Conservation (phyloP, 2,888 invertebrate genomes). For the Branchellion lobata region DNA sequence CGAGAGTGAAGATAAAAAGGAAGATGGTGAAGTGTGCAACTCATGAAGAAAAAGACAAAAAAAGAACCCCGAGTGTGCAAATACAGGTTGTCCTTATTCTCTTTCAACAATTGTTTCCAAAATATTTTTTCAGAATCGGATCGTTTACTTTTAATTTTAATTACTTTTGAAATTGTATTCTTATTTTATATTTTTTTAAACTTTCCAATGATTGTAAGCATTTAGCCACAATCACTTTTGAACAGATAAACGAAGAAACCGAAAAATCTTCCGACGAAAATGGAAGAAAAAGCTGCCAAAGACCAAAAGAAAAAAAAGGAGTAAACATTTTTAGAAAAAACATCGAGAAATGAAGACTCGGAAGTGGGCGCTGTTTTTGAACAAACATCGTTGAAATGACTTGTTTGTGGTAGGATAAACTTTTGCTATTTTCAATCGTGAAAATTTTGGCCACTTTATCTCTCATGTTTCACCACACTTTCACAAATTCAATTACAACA, state of each 20-base stretch:
- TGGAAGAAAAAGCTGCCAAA: neutral
- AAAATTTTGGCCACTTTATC: no score
- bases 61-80: neutral
- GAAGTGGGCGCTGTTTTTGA: neutral
- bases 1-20: neutral
- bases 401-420: no score
- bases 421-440: no score
- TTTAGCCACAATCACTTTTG: no score
- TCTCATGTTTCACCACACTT: no score
- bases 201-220: no score
- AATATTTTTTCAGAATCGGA: neutral
- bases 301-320: neutral
- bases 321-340: neutral
- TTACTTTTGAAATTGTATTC: neutral
- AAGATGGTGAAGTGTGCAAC: neutral
- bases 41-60: neutral
- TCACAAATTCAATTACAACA: no score
- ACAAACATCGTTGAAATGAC: neutral
- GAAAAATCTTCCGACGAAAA: conserved; percentile 8
- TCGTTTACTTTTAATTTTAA: neutral
- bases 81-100: neutral
- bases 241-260: conserved; percentile 1
- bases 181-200: conserved; percentile 7
- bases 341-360: neutral
- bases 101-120: neutral